Evolutionary conservation across 2,888 invertebrate species (phyloP), one percentile per base, ranked within the genome.

Genomic region (Falcaria lacertinaria): DNA sequence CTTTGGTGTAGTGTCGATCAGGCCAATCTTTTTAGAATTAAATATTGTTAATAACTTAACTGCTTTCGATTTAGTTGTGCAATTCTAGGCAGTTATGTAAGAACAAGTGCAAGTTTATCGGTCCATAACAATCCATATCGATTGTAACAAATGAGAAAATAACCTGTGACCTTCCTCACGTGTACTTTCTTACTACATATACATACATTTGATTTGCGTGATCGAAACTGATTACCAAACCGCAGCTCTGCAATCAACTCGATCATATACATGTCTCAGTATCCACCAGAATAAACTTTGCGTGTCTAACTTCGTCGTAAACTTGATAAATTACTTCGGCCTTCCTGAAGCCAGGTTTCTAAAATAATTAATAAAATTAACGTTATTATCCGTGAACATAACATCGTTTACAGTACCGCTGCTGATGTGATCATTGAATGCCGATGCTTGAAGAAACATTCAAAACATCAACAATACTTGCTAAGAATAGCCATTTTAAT

Each of bases 151-250:
- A 17, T 5, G 19, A 48, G 57, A 42, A 52, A 56, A 49, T 74
- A 66, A 69, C 70, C 68, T 69, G 59, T 69, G 77, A 65, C 67
- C 70, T 69, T 62, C n/a, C n/a, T n/a, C n/a, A n/a, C n/a, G n/a
- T n/a, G n/a, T n/a, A 58, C 44, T 49, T 50, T 48, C 42, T 39
- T 46, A 42, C 45, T 50, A 36, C 17, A n/a, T n/a, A n/a, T n/a
- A n/a, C 32, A 15, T 33, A 40, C 36, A 51, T 55, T 28, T 3
- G 28, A 52, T 58, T 64, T 57, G 60, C 68, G 60, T 66, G 68
- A 54, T 58, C 52, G 54, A 73, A 69, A 70, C 60, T 47, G 55
- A 66, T 79, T 78, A 75, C 68, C 55, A 65, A 80, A 80, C 69
- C 57, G 44, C 67, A 68, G 52, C 43, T 47, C 49, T 36, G 48